A percentile compares a stretch with the other conserved stretches of the same genome.
Evolutionary conservation across 2,888 invertebrate species (phyloP).

Genomic region (Eugnorisma glareosa): DNA sequence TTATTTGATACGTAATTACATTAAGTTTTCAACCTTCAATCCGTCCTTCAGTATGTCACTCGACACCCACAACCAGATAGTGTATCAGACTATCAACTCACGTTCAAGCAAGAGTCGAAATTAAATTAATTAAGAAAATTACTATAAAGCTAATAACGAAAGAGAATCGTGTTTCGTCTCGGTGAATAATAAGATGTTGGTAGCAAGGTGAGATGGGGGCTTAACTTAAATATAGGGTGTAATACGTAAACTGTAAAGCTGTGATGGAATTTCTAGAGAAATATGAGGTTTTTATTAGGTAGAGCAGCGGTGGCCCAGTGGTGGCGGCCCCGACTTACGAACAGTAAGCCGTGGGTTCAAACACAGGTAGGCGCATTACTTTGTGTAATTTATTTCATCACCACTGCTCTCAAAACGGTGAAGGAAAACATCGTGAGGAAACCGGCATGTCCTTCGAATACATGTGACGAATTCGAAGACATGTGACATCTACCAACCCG

Average conservation of each 20-base stretch:
- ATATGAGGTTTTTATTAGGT: too few relatives aligned
- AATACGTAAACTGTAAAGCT: constrained; percentile 6
- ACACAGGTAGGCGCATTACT: too few relatives aligned
- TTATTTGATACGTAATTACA: not conserved
- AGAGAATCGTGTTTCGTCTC: constrained; percentile 57
- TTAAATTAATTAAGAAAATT: constrained; percentile 69
- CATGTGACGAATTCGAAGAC: too few relatives aligned
- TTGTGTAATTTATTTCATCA: too few relatives aligned
- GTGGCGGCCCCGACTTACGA: too few relatives aligned
- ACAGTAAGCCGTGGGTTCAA: too few relatives aligned
- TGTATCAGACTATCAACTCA: constrained; percentile 42
- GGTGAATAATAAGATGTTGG: constrained; percentile 38
- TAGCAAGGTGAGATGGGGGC: constrained; percentile 39
- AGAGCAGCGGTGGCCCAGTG: too few relatives aligned
- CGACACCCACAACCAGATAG: constrained; percentile 35
- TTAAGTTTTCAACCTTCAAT: constrained; percentile 29
- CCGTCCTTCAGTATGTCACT: constrained; percentile 22
- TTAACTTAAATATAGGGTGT: constrained; percentile 8
- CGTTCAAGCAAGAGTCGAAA: constrained; percentile 49
- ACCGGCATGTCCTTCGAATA: too few relatives aligned
- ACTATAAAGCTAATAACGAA: constrained; percentile 59
- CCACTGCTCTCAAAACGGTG: too few relatives aligned
- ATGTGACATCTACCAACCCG: too few relatives aligned
- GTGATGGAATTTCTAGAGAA: not conserved
- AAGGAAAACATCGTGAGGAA: too few relatives aligned